Evolutionary conservation across 2,113 vertebrate species (phyloP).

Genomic region (Petrocephalus microphthalmus): DNA sequence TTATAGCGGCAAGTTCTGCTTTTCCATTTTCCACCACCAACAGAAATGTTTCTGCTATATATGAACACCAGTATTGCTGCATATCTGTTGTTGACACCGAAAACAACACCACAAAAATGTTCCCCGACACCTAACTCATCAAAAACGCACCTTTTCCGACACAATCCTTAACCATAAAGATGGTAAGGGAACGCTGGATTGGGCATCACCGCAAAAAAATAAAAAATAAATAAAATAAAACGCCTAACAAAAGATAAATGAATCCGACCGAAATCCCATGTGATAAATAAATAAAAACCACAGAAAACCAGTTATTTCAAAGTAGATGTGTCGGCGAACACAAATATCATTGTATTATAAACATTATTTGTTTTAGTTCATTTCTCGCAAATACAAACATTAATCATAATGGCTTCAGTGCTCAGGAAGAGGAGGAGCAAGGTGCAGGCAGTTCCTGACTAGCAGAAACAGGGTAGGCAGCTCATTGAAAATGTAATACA

Average conservation of each 20-base stretch:
- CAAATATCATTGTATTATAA: conserved; percentile 7
- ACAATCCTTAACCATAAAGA: not conserved
- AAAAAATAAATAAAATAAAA: too few species aligned
- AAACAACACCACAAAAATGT: conserved; percentile 74
- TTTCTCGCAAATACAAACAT: conserved; percentile 17
- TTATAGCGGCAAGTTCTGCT: conserved; percentile 67
- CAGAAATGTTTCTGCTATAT: conserved; percentile 47
- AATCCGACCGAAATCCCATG: not conserved
- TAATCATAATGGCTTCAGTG: conserved; percentile 19
- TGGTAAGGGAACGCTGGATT: not conserved
- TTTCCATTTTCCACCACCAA: conserved; percentile 55
- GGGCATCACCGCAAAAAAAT: not conserved
- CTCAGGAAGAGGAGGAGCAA: conserved; percentile 50
- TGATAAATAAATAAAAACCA: not conserved
- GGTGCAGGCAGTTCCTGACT: conserved; percentile 62
- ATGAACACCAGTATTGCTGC: conserved; percentile 92
- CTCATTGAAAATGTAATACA: conserved; percentile 99
- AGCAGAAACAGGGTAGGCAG: conserved; percentile 71
- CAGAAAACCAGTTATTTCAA: conserved; percentile 7
- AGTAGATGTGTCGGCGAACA: not conserved
- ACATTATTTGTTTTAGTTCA: conserved; percentile 19
- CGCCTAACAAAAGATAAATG: not conserved
- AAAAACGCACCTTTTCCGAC: not conserved
- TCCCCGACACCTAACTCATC: conserved; percentile 29
- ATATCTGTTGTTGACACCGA: conserved; percentile 77